A percentile compares a stretch with the other conserved stretches of the same genome.
Conservation (phyloP, 2,113 vertebrate genomes). For the Peromyscus polionotus region DNA sequence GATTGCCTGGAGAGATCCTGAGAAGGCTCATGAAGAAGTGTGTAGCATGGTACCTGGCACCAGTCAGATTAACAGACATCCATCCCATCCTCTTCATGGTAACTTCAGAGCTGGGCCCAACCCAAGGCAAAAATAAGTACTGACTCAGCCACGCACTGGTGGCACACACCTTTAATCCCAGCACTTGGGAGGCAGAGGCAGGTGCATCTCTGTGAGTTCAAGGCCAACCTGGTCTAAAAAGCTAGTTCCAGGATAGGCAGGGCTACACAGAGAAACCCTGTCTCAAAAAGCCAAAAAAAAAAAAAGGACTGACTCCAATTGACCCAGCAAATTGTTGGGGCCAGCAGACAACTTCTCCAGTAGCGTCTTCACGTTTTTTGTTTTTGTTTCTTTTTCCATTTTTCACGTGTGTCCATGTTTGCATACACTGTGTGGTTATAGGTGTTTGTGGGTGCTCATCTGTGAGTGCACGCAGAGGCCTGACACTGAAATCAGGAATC, state of each 20-base stretch:
- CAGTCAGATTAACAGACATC: accelerated
- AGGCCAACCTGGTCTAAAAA: not conserved
- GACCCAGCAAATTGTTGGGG: not conserved
- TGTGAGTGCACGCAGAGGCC: not conserved
- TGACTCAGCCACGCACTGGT: not conserved
- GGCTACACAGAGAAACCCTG: not conserved
- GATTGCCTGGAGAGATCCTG: not conserved
- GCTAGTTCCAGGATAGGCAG: not conserved
- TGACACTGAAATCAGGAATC: not conserved
- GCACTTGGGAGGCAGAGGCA: not conserved
- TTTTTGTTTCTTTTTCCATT: not conserved
- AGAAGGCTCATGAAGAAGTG: too few relatives aligned
- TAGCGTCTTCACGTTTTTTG: not conserved
- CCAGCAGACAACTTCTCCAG: not conserved
- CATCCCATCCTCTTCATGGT: not conserved
- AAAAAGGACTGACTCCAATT: not conserved
- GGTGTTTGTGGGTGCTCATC: not conserved
- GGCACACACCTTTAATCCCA: not conserved
- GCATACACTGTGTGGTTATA: not conserved
- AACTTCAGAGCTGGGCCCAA: not conserved
- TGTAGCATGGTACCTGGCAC: not conserved
- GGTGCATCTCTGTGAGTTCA: not conserved
- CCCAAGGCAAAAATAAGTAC: not conserved
- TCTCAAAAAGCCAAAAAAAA: not conserved
- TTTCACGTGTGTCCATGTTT: not conserved